Evolutionary conservation across 2,797 vertebrate species (phyloP), one percentile per base, ranked within the genome.

Genomic region (Siniperca scherzeri): DNA sequence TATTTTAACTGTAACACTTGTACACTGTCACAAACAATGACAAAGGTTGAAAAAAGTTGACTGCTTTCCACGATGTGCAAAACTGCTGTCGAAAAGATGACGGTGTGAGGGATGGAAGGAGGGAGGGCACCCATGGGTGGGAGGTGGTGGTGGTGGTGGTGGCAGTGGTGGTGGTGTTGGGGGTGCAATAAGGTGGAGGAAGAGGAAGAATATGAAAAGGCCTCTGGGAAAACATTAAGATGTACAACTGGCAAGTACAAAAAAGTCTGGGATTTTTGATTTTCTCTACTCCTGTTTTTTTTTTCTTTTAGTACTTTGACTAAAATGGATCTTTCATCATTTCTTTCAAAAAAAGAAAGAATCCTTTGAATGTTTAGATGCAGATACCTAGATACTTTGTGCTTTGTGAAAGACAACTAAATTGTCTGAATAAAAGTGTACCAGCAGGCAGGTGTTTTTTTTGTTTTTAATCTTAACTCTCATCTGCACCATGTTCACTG

Each of bases 161-260:
- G 77, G 25, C 77, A 30, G 82, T 70, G 76, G 85, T 81, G n/a
- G 64, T 78, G 27, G n/a, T 22, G 78, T 72, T 66, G 77, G 82
- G 87, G 77, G 79, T 80, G 85, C 78, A 70, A 59, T 72, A 70
- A 73, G 86, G 61, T 42, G 60, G 77, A 67, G 81, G 77, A 85
- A 64, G 82, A 84, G 85, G 80, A 79, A 81, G 91, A 83, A 85
- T 87, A 84, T 87, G 88, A 92, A 90, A 94, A 88, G 82, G 91
- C 93, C 85, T 93, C 88, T 90, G 94, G 95, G 95, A 95, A 92
- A 93, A 94, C 93, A 96, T 97, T 95, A 96, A 93, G 88, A 91
- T 89, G 91, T 95, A 94, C 95, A 94, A 94, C 94, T 96, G 95
- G 93, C 93, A 95, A 90, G 88, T 77, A 93, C 77, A 92, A 74